phyloP scores from a whole-genome alignment of 1,140 invertebrate genomes.

The Nephila pilipes region DNA sequence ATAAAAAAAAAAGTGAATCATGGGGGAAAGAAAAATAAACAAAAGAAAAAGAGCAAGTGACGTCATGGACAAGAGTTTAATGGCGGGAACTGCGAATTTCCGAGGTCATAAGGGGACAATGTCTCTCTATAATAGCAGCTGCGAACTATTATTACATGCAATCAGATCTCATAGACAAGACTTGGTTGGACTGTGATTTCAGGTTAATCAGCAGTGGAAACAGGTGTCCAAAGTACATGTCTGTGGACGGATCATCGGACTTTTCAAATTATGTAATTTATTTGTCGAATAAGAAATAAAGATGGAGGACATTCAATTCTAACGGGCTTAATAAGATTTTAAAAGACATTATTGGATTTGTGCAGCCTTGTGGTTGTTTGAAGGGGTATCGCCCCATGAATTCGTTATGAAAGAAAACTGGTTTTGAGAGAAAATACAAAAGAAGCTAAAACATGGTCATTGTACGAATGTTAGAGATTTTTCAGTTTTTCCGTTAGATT shows the following conservation, averaged over 20 bases:
- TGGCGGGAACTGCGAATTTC: constrained; percentile 43
- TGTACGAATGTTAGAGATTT: no score
- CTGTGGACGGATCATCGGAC: neutral
- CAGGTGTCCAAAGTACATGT: constrained; percentile 14
- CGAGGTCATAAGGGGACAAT: constrained; percentile 67
- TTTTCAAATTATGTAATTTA: neutral
- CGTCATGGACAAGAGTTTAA: constrained; percentile 5
- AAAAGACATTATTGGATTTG: no score
- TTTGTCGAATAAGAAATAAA: neutral
- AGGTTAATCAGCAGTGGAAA: constrained; percentile 7
- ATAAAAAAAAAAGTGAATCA: constrained; percentile 24
- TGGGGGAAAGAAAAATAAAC: neutral
- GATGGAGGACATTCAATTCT: no score
- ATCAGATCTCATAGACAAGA: constrained; percentile 26
- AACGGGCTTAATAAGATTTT: no score
- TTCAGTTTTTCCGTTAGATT: no score
- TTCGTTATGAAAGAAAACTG: no score
- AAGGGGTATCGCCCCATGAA: no score
- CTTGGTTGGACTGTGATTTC: neutral
- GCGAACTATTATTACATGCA: constrained; percentile 40
- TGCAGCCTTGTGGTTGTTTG: no score
- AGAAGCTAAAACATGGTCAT: no score
- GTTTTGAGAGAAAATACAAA: no score
- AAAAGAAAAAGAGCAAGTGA: constrained; percentile 39
- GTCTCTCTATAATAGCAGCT: constrained; percentile 47